Percentiles rank a stretch among this genome's conserved stretches.
Conservation (phyloP, 2,888 invertebrate species). For the Hydroisotoma schaefferi region DNA sequence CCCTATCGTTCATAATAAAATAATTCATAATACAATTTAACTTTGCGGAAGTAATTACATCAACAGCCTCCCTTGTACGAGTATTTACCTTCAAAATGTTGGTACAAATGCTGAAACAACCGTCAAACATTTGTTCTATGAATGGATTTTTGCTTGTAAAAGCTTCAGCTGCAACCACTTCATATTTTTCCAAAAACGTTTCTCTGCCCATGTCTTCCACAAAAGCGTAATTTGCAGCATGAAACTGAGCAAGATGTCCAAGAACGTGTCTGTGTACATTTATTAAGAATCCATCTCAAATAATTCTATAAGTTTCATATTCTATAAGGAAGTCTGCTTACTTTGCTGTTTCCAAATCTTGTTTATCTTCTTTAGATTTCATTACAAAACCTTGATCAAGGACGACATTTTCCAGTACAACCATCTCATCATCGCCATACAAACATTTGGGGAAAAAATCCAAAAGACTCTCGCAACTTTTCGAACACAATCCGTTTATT, state of each 20-base stretch:
- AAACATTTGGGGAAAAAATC: slow-evolving; percentile 31
- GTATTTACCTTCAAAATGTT: slow-evolving; percentile 22
- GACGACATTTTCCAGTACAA: slow-evolving; percentile 31
- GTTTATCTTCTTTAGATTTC: slow-evolving; percentile 15
- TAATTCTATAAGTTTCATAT: neutral
- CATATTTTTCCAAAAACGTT: slow-evolving; percentile 19
- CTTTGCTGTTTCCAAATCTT: slow-evolving; percentile 27
- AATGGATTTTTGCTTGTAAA: neutral
- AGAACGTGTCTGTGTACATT: slow-evolving; percentile 26
- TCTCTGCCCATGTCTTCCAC: slow-evolving; percentile 19
- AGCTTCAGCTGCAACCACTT: slow-evolving; percentile 11
- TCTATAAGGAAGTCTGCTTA: slow-evolving; percentile 1
- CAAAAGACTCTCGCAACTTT: slow-evolving; percentile 7
- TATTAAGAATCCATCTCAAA: neutral
- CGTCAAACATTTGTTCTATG: slow-evolving; percentile 9
- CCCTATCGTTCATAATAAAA: neutral
- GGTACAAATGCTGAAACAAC: neutral
- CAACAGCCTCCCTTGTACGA: neutral
- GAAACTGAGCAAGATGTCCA: slow-evolving; percentile 29
- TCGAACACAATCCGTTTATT: no score
- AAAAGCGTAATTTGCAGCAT: slow-evolving; percentile 21
- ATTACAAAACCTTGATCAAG: slow-evolving; percentile 22
- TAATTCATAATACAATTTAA: slow-evolving; percentile 2
- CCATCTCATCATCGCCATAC: slow-evolving; percentile 22
- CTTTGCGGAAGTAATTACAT: neutral